Conservation (phyloP, 2,797 vertebrate genomes). For the Lithobates pipiens region DNA sequence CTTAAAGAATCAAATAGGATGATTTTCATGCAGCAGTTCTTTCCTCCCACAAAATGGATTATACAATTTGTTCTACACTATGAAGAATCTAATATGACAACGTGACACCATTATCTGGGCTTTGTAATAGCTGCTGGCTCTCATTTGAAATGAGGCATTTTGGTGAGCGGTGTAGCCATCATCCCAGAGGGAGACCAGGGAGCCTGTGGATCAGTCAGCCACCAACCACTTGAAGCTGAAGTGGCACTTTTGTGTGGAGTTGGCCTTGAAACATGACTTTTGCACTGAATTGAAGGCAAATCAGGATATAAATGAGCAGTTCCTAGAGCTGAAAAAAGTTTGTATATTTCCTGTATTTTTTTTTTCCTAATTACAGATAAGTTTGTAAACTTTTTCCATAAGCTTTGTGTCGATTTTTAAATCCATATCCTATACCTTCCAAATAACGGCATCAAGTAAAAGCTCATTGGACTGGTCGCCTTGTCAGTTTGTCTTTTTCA, state of each 20-base stretch:
- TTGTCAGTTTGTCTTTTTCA: background rate
- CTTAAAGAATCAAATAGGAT: no score
- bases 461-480: slow-evolving; percentile 7
- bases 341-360: slow-evolving; percentile 41
- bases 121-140: background rate
- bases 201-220: no score
- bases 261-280: background rate
- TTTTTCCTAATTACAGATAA: slow-evolving; percentile 44
- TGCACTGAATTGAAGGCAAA: slow-evolving; percentile 49
- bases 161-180: background rate
- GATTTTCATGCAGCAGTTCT: background rate
- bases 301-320: slow-evolving; percentile 1
- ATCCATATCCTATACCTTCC: background rate
- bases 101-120: background rate
- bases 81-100: background rate
- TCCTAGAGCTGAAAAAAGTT: slow-evolving; percentile 15
- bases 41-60: background rate
- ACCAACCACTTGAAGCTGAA: background rate
- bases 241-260: background rate
- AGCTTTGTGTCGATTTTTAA: slow-evolving; percentile 34
- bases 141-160: background rate
- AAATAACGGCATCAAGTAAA: slow-evolving; percentile 40
- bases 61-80: background rate
- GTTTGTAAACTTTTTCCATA: slow-evolving; percentile 30
- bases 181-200: no score